phyloP scores from a whole-genome alignment of 1,140 invertebrate genomes.

The Calosoma granatense region DNA sequence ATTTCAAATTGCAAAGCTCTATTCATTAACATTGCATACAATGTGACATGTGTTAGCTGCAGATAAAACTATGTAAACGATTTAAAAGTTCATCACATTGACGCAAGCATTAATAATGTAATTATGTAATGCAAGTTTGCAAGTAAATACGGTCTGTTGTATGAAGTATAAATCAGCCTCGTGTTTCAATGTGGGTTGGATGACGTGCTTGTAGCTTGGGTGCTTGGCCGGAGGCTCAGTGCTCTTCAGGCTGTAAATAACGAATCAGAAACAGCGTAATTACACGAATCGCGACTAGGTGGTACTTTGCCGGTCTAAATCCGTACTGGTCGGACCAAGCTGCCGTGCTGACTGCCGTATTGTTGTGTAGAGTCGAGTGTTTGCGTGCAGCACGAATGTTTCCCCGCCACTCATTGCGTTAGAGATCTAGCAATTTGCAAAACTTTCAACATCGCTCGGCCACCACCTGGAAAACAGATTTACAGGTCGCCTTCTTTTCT shows the following conservation, averaged over 20 bases:
- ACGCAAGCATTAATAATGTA: too few relatives aligned
- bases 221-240: too few relatives aligned
- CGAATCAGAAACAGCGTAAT: background rate
- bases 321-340: background rate
- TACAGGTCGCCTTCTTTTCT: background rate
- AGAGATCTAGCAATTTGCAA: background rate
- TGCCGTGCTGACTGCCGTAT: background rate
- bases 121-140: too few relatives aligned
- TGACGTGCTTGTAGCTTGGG: background rate
- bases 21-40: too few relatives aligned
- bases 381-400: background rate
- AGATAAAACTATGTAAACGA: too few relatives aligned
- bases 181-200: too few relatives aligned
- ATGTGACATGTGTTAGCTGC: too few relatives aligned
- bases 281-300: background rate
- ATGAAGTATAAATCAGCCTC: too few relatives aligned
- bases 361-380: background rate
- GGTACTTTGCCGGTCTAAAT: background rate
- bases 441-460: background rate
- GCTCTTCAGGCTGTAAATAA: background rate
- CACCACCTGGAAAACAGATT: background rate
- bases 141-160: too few relatives aligned
- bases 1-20: background rate
- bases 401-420: background rate
- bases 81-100: too few relatives aligned